Evolutionary conservation across 2,888 invertebrate genomes (phyloP).

Genomic region (Nephrotoma flavescens): DNA sequence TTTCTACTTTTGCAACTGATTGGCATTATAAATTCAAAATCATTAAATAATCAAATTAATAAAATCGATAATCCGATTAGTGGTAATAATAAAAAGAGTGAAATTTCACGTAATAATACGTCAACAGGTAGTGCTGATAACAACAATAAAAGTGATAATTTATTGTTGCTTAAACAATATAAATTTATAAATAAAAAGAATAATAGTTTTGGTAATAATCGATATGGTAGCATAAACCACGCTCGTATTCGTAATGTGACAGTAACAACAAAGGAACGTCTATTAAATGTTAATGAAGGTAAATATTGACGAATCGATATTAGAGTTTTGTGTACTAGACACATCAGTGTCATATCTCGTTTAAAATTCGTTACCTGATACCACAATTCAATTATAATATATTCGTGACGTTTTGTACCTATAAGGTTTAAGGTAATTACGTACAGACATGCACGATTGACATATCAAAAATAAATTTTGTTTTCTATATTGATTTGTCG

Average conservation of each 20-base stretch:
- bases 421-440: neutral
- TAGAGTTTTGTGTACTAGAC: neutral
- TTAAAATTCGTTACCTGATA: neutral
- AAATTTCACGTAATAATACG: neutral
- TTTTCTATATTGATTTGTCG: neutral
- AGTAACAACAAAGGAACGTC: neutral
- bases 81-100: neutral
- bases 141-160: neutral
- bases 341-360: too few relatives aligned
- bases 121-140: neutral
- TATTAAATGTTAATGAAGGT: neutral
- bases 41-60: neutral
- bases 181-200: neutral
- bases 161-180: neutral
- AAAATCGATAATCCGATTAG: neutral
- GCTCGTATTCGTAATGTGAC: neutral
- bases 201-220: neutral
- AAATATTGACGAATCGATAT: neutral
- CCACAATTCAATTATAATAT: neutral
- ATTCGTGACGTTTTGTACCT: neutral
- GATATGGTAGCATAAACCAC: neutral
- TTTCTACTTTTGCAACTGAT: neutral
- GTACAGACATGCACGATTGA: too few relatives aligned
- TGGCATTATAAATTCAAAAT: neutral
- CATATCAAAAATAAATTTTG: too few relatives aligned